A percentile compares a stretch with the other conserved stretches of the same genome.
phyloP scores from a whole-genome alignment of 92 coral and sea anemone species.

The Muricea muricata region DNA sequence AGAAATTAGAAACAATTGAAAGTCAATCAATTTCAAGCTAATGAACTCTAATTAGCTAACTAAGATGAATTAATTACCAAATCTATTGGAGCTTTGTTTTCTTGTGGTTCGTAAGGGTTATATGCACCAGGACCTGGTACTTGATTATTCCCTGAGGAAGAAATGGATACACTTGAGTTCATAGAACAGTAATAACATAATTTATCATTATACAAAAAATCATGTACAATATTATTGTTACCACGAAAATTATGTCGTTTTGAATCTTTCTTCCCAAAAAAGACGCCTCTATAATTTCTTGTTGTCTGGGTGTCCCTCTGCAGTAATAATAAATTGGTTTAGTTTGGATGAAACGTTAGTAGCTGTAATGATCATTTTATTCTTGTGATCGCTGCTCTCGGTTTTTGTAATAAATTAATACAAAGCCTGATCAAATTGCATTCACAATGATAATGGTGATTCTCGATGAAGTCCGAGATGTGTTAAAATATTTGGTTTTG shows the following conservation, averaged over 20 bases:
- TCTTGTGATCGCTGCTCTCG: too few species aligned
- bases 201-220: too few species aligned
- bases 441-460: too few species aligned
- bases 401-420: too few species aligned
- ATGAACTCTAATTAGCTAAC: not conserved
- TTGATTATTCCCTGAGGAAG: not conserved
- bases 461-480: too few species aligned
- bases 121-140: constrained; percentile 98
- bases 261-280: constrained; percentile 91
- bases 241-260: constrained; percentile 89
- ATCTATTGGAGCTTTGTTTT: constrained; percentile 79
- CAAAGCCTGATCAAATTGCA: too few species aligned
- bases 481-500: too few species aligned
- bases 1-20: not conserved
- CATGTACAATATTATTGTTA: too few species aligned
- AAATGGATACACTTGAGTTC: not conserved
- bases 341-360: too few species aligned
- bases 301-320: constrained; percentile 74
- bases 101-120: constrained; percentile 77
- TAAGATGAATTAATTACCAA: constrained; percentile 57
- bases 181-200: too few species aligned
- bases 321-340: too few species aligned
- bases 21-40: not conserved
- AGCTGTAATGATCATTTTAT: too few species aligned
- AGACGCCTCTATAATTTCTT: constrained; percentile 82